phyloP scores from a whole-genome alignment of 2,113 vertebrate species.

The Thomomys bottae region DNA sequence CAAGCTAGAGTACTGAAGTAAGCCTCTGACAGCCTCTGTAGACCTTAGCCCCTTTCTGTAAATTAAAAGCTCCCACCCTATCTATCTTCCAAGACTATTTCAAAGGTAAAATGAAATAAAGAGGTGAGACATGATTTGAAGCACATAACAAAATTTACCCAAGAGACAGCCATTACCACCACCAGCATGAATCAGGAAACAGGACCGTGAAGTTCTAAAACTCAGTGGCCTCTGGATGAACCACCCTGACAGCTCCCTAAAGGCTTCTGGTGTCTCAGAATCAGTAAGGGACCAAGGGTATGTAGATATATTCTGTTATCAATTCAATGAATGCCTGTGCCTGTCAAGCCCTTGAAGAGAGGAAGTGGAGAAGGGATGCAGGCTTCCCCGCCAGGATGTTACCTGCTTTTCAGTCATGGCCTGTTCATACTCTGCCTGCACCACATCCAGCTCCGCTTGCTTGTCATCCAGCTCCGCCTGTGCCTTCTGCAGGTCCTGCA shows the following conservation, averaged over 20 bases:
- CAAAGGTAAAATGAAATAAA: conserved; percentile 4
- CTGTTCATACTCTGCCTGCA: conserved; percentile 90
- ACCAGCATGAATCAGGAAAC: no score
- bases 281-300: no score
- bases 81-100: neutral
- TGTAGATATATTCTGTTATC: fast-evolving
- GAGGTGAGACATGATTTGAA: neutral
- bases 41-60: neutral
- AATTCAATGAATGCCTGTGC: neutral
- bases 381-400: neutral
- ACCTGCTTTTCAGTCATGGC: conserved; percentile 92
- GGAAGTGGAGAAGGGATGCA: neutral
- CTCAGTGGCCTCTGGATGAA: no score
- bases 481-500: conserved; percentile 90
- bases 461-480: conserved; percentile 91
- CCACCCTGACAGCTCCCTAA: neutral
- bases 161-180: no score
- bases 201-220: no score
- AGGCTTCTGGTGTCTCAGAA: neutral
- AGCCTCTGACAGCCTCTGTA: neutral
- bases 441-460: conserved; percentile 90
- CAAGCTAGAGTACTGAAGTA: neutral
- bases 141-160: neutral
- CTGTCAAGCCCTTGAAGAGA: neutral
- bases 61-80: neutral